phyloP scores from a whole-genome alignment of 2,888 invertebrate genomes.

The Germaria angustata region DNA sequence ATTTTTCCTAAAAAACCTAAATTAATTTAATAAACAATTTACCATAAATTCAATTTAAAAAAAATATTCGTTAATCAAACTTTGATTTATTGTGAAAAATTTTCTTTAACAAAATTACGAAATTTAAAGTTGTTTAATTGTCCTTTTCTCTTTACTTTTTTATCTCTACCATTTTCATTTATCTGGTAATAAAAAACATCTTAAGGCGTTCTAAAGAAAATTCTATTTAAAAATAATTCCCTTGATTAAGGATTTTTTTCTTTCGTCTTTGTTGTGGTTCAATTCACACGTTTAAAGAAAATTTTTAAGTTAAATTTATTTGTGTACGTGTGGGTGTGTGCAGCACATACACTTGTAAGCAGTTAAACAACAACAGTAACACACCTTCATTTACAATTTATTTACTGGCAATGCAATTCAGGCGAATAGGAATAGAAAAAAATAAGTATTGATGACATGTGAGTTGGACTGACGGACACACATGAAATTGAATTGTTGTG shows the following conservation, averaged over 20 bases:
- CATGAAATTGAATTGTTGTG: not conserved
- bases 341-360: slow-evolving; percentile 17
- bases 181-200: slow-evolving; percentile 6
- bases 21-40: too few relatives aligned
- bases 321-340: not conserved
- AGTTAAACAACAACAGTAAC: slow-evolving; percentile 25
- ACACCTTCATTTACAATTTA: slow-evolving; percentile 56
- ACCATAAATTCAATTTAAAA: too few relatives aligned
- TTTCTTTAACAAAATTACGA: too few relatives aligned
- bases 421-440: slow-evolving; percentile 15
- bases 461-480: not conserved
- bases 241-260: slow-evolving; percentile 29
- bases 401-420: slow-evolving; percentile 37
- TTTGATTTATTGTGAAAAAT: too few relatives aligned
- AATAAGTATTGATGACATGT: not conserved
- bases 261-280: slow-evolving; percentile 18
- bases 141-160: not conserved
- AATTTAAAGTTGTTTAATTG: not conserved
- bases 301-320: slow-evolving; percentile 20
- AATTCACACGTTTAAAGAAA: slow-evolving; percentile 46
- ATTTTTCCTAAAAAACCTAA: too few relatives aligned
- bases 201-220: slow-evolving; percentile 39
- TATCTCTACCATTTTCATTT: not conserved
- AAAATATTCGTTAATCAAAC: too few relatives aligned
- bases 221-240: slow-evolving; percentile 35